Percentiles rank a stretch among this genome's conserved stretches.
Conservation (phyloP, 2,888 invertebrate species). For the Lamproptera curius region DNA sequence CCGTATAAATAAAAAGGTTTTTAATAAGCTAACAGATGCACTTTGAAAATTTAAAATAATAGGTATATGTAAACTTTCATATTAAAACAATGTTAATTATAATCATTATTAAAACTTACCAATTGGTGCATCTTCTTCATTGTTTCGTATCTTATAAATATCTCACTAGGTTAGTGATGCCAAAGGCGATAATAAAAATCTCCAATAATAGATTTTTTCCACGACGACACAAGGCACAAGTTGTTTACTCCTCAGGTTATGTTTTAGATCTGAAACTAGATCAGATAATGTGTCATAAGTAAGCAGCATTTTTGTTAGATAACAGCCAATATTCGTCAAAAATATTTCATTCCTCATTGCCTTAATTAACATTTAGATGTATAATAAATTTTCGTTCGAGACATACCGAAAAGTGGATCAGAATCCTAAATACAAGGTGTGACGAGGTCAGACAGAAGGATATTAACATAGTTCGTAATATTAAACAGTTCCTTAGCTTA, state of each 20-base stretch:
- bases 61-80: too few species aligned
- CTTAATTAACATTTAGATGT: constrained; percentile 68
- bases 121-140: constrained; percentile 40
- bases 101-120: too few species aligned
- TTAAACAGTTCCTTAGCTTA: constrained; percentile 42
- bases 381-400: constrained; percentile 63
- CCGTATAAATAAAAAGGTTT: too few species aligned
- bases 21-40: too few species aligned
- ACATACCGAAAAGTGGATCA: constrained; percentile 66
- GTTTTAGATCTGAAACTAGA: constrained; percentile 64
- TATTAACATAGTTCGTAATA: constrained; percentile 63
- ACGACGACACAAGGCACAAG: constrained; percentile 32
- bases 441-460: constrained; percentile 59
- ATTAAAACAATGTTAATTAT: background rate
- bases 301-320: constrained; percentile 42
- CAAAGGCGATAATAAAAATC: constrained; percentile 9
- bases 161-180: constrained; percentile 6
- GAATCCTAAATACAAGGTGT: constrained; percentile 59
- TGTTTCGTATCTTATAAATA: constrained; percentile 15
- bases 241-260: constrained; percentile 54
- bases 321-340: constrained; percentile 52
- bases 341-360: constrained; percentile 55
- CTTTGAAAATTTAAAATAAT: too few species aligned
- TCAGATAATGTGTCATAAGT: constrained; percentile 50
- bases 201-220: constrained; percentile 27